Conservation (phyloP, 2,797 vertebrate species). For the Pyrrhura leucotis region DNA sequence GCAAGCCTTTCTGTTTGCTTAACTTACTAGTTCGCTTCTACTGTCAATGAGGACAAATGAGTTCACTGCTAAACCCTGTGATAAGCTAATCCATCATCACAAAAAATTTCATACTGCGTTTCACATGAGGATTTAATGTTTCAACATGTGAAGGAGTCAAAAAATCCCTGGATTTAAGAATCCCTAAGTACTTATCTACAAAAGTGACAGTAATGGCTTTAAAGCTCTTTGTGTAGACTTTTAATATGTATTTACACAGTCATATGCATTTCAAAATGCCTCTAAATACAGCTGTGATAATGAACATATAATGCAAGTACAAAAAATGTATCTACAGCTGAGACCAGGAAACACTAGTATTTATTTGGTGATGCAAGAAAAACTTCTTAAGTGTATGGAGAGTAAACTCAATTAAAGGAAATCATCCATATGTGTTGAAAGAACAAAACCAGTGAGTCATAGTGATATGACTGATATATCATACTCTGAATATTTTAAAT, state of each 20-base stretch:
- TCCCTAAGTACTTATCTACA: neutral
- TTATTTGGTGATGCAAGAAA: neutral
- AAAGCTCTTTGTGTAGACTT: neutral
- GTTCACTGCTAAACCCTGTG: neutral
- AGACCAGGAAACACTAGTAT: neutral
- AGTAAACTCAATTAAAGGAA: neutral
- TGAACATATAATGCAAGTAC: neutral
- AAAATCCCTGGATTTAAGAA: slow-evolving; percentile 5
- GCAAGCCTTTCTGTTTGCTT: neutral
- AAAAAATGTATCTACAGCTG: neutral
- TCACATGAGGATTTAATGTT: neutral
- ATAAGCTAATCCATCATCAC: neutral
- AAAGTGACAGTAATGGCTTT: neutral
- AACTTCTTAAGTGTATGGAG: neutral
- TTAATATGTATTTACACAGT: neutral
- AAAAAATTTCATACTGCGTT: neutral
- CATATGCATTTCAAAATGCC: neutral
- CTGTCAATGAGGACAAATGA: neutral
- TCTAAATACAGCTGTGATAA: neutral
- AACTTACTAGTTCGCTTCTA: neutral
- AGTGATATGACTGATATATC: neutral
- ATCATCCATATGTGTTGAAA: neutral
- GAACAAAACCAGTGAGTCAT: neutral
- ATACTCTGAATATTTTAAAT: neutral
- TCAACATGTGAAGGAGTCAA: neutral